Percentiles rank a stretch among this genome's conserved stretches.
These are phyloP conservation scores for Brachypterus glaber DNA, from an alignment of 2,888 invertebrate genomes.

Conservation along the genomic window DNA sequence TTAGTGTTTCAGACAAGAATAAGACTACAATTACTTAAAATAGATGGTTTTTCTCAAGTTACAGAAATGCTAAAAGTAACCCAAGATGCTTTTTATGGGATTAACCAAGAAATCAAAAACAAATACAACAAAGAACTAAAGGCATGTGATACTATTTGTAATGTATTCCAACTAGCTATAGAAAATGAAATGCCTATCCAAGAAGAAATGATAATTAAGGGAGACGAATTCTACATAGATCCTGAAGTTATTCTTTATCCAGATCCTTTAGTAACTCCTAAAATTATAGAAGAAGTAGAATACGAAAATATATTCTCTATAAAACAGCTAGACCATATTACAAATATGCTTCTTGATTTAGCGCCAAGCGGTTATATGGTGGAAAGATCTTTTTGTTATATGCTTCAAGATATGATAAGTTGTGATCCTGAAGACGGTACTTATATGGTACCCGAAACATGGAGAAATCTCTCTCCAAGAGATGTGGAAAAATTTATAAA, in stretches of 20 bases:
- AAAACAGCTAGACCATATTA: constrained; percentile 29
- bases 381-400: constrained; percentile 35
- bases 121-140: constrained; percentile 37
- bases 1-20: constrained; percentile 46
- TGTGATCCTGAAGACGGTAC: constrained; percentile 31
- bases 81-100: constrained; percentile 43
- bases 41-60: constrained; percentile 41
- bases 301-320: constrained; percentile 29
- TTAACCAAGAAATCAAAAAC: constrained; percentile 42
- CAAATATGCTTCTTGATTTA: constrained; percentile 34
- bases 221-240: constrained; percentile 37
- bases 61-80: constrained; percentile 42
- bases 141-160: constrained; percentile 35
- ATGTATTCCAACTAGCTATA: constrained; percentile 35
- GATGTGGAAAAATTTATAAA: constrained; percentile 33
- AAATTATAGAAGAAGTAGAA: constrained; percentile 9
- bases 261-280: constrained; percentile 22
- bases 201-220: constrained; percentile 38
- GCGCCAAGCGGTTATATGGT: constrained; percentile 38
- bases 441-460: constrained; percentile 31
- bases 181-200: constrained; percentile 40
- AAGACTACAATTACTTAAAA: constrained; percentile 43
- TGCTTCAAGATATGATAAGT: constrained; percentile 40
- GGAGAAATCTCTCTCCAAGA: constrained; percentile 33
- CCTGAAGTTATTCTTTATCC: constrained; percentile 32